Evolutionary conservation across 1,140 invertebrate species (phyloP), one percentile per base, ranked within the genome.

Genomic region (Batillaria attramentaria): DNA sequence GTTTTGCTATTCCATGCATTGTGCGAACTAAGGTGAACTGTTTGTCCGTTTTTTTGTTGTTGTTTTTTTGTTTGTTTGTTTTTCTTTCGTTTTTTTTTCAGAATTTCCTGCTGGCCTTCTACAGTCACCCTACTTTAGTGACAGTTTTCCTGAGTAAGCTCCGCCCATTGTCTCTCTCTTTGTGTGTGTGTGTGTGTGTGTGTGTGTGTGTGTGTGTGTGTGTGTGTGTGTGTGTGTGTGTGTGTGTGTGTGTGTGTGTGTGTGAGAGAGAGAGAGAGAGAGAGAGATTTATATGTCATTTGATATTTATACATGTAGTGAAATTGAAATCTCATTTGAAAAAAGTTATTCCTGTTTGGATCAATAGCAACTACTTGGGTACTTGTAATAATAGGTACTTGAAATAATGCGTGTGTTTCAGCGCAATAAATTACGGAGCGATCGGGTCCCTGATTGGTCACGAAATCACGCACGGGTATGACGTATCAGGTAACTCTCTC

Each of bases 41-140:
- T n/a, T n/a, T n/a, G n/a, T n/a, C n/a, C n/a, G n/a, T n/a, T n/a
- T n/a, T n/a, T n/a, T n/a, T n/a, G n/a, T n/a, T n/a, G n/a, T n/a
- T n/a, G n/a, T n/a, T n/a, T n/a, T n/a, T n/a, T n/a, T n/a, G n/a
- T n/a, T n/a, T n/a, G n/a, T n/a, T n/a, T n/a, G n/a, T n/a, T n/a
- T n/a, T n/a, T n/a, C n/a, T n/a, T n/a, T n/a, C n/a, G 28, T 57
- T 75, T 39, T 73, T 24, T 70, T 87, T 79, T 65, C 81, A 84
- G 87, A 87, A 50, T 92, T 94, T 81, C 94, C 94, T 6, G 88
- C 94, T 66, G 94, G 94, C 6, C 92, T 95, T 83, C 91, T 95
- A 75, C 92, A 92, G 37, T 92, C 93, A 84, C 94, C 94, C 20
- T 93, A 93, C 85, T 94, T 90, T 83, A 87, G 92, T 70, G 84